Evolutionary conservation across 2,113 vertebrate species (phyloP), one percentile per base, ranked within the genome.

Genomic region (Macroglossus sobrinus): DNA sequence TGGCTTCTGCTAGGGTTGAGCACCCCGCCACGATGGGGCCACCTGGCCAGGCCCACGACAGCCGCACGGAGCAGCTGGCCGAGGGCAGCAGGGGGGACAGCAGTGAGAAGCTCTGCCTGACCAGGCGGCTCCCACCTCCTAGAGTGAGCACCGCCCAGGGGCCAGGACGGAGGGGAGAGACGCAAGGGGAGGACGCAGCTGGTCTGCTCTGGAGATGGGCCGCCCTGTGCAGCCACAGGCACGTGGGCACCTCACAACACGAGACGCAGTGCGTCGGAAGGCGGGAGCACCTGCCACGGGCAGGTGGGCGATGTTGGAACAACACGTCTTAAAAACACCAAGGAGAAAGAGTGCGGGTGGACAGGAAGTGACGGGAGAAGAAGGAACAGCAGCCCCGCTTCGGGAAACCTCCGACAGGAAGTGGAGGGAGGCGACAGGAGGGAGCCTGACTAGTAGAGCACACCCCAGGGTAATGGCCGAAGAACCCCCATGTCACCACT

Each of bases 391-490:
- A 22, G n/a, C 16, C 43, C 24, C 38, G 19, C 53, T 68, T 6
- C 12, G 55, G 50, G 40, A 76, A 69, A 81, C 2, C 12, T 1
- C 12, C 47, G 19, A 33, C 38, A 84, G 50, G 33, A 91, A 63
- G 24, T 4, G 14, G 26, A 69, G 28, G 38, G 0, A 28, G 40
- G 53, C 0, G 24, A 57, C 14, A 30, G 59, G 28, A 74, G 21
- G 64, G 22, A 45, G 55, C 5, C 14, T 50, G 13, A 43, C 50
- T 38, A 40, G 35, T 18, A 57, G 50, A 43, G 21, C 0, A 18
- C 15, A 26, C 21, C 18, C 30, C 5, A 0, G 33, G 33, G 24
- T 5, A 13, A 26, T 22, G 57, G 12, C 4, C 15, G 0, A 1
- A 24, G 19, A 92, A 47, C 40, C 10, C 18, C 30, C 50, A 28